Conservation (phyloP, 2,888 invertebrate genomes). For the Cataglyphis livida region DNA sequence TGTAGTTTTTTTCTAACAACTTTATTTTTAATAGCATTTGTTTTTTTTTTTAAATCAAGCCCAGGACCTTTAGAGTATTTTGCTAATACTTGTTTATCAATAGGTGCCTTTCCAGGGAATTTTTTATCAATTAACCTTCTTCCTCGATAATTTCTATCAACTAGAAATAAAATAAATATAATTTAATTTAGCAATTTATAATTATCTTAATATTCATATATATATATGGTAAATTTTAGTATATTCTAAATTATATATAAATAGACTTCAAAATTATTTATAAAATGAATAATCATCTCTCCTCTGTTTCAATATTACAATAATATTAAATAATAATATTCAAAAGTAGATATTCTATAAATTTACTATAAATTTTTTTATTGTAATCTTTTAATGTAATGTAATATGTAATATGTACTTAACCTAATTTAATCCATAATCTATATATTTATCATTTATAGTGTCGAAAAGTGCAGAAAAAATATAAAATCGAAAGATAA, state of each 20-base stretch:
- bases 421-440: conserved; percentile 1
- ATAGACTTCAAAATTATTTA: neutral
- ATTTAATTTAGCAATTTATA: neutral
- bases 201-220: neutral
- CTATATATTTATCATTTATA: neutral
- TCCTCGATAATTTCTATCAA: conserved; percentile 80
- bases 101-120: conserved; percentile 86
- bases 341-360: neutral
- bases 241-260: neutral
- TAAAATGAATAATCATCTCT: neutral
- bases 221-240: neutral
- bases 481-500: neutral
- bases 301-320: conserved; percentile 1
- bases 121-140: conserved; percentile 85
- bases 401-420: neutral
- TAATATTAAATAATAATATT: neutral
- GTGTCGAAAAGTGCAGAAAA: neutral
- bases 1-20: conserved; percentile 88
- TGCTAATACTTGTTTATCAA: conserved; percentile 87
- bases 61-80: conserved; percentile 90
- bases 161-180: conserved; percentile 13
- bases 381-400: neutral
- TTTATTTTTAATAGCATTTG: conserved; percentile 88
- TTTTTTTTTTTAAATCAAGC: conserved; percentile 85
- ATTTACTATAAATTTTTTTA: conserved; percentile 1